Percentiles rank a stretch among this genome's conserved stretches.
Conservation (phyloP, 2,888 invertebrate species). For the Scelioninae gen. 2 region DNA sequence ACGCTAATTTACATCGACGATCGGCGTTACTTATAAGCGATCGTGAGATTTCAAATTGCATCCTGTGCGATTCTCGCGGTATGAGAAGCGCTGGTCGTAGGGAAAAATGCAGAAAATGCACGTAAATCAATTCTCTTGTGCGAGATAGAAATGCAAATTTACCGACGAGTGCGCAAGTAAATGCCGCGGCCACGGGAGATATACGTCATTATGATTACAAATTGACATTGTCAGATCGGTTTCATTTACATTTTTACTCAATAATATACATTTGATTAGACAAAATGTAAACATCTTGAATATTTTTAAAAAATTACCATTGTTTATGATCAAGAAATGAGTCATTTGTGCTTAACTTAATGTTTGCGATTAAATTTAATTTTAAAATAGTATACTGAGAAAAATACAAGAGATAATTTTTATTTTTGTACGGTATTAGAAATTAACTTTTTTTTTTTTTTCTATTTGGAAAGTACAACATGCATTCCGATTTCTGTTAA, state of each 20-base stretch:
- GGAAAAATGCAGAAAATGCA: constrained; percentile 49
- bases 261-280: constrained; percentile 27
- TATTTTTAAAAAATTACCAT: constrained; percentile 11
- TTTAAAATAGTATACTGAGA: too few species aligned
- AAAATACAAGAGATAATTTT: too few species aligned
- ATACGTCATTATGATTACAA: constrained; percentile 46
- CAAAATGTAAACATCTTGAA: constrained; percentile 32
- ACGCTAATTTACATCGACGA: constrained; percentile 54
- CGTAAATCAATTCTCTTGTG: constrained; percentile 53
- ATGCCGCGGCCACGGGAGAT: constrained; percentile 27
- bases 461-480: too few species aligned
- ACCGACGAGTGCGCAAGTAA: constrained; percentile 44
- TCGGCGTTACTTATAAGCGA: constrained; percentile 44
- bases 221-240: constrained; percentile 39
- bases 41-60: constrained; percentile 55
- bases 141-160: constrained; percentile 55
- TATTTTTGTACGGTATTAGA: too few species aligned
- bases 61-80: constrained; percentile 44
- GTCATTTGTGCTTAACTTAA: not conserved
- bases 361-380: too few species aligned
- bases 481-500: too few species aligned
- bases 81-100: constrained; percentile 32
- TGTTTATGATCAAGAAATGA: constrained; percentile 2
- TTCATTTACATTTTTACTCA: constrained; percentile 38
- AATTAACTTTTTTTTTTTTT: too few species aligned